Base-by-base conservation (phyloP, 2,797 vertebrate genomes). In the Geotrypetes seraphini region DNA sequence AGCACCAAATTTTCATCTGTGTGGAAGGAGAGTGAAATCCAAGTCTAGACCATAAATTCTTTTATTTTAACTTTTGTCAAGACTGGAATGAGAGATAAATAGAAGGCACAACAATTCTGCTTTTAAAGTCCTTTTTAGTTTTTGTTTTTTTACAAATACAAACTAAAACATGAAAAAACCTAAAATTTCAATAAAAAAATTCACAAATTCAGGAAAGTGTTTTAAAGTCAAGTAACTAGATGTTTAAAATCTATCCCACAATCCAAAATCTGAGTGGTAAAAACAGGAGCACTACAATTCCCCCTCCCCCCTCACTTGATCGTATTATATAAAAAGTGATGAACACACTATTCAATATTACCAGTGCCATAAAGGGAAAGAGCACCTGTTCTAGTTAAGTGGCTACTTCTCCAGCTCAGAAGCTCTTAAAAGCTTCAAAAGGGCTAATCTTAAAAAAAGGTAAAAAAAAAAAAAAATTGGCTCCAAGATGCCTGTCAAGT, bases 51-150 rank as follows among this genome's bases (percentile, higher is more conserved):
- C 53, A 69, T 67, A 63, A 48, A 50, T 60, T 71, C 63, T 46
- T 51, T 69, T 75, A 57, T 73, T 81, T 63, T 63, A 69, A 80
- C 73, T n/a, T 72, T 64, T 67, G 70, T 66, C 71, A 78, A 78
- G 73, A 74, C 64, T 75, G 67, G 66, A 83, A 75, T 76, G 75
- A 71, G 64, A 78, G 79, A 84, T 80, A 86, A 84, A 85, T 78
- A 86, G 81, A 86, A 86, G 85, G 84, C 84, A 87, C 81, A 81
- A 81, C 69, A 79, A 81, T 79, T 84, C 81, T 75, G 69, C 67
- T 82, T 66, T 42, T 37, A 27, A 19, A 39, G n/a, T n/a, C n/a
- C n/a, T n/a, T n/a, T n/a, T n/a, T n/a, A 46, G 22, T 39, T n/a
- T n/a, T n/a, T n/a, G n/a, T n/a, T n/a, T 79, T 82, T 75, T 72